These are phyloP conservation scores for Capreolus pygargus DNA, from an alignment of 2,113 vertebrate genomes.

Conservation along the genomic window DNA sequence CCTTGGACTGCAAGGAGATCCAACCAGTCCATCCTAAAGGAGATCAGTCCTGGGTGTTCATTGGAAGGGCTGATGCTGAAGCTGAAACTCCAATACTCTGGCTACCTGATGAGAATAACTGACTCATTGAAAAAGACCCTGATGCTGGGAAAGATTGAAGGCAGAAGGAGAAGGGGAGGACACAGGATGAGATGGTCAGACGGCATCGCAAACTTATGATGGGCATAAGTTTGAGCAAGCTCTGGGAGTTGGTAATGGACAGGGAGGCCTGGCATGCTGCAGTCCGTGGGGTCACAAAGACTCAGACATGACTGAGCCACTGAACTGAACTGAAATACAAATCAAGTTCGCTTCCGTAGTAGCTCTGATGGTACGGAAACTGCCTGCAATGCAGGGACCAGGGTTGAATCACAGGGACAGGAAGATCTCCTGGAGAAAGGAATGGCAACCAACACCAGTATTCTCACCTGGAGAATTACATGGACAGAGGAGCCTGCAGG, in stretches of 20 bases:
- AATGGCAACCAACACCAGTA: neutral
- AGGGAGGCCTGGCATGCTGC: neutral
- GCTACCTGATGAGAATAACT: neutral
- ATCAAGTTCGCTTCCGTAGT: accelerated
- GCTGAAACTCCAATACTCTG: neutral
- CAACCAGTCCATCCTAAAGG: neutral
- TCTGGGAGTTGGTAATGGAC: neutral
- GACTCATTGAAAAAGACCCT: neutral
- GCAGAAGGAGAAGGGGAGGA: neutral
- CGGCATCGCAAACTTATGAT: neutral
- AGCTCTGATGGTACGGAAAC: neutral
- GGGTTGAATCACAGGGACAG: neutral
- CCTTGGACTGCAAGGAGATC: neutral
- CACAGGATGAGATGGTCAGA: neutral
- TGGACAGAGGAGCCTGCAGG: neutral
- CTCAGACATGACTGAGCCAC: neutral
- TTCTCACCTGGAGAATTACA: neutral
- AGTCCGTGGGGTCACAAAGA: neutral
- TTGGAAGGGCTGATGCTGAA: neutral
- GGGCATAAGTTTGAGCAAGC: neutral
- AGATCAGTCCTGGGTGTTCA: neutral
- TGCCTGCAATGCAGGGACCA: neutral
- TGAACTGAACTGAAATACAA: neutral
- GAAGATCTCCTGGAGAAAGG: neutral
- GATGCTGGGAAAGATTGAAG: neutral